phyloP scores from a whole-genome alignment of 2,888 invertebrate species.

The Eubasilissa splendida region DNA sequence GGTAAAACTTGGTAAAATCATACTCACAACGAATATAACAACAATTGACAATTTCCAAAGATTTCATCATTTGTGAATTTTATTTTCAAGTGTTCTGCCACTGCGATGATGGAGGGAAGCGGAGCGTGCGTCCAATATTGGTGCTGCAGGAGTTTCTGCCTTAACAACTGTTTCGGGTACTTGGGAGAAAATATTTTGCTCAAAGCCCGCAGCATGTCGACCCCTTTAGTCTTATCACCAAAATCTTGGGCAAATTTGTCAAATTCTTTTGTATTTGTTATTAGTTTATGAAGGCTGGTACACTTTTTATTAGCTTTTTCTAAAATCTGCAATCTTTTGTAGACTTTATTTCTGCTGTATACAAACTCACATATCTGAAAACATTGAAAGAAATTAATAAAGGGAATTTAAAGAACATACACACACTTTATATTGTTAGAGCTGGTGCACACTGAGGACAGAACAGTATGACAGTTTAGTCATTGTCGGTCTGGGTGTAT shows the following conservation, averaged over 20 bases:
- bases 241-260: constrained; percentile 71
- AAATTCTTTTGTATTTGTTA: constrained; percentile 66
- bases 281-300: constrained; percentile 67
- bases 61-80: constrained; percentile 73
- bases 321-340: constrained; percentile 65
- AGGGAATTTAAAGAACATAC: neutral
- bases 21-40: constrained; percentile 81
- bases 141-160: constrained; percentile 71
- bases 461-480: too few relatives aligned
- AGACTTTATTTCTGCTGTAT: constrained; percentile 64
- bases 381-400: neutral
- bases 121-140: constrained; percentile 78
- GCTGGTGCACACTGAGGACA: too few relatives aligned
- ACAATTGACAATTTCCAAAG: constrained; percentile 74
- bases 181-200: constrained; percentile 58
- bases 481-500: too few relatives aligned
- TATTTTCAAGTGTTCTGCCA: constrained; percentile 72
- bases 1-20: neutral
- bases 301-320: constrained; percentile 67
- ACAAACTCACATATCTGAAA: constrained; percentile 28
- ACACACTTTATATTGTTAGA: too few relatives aligned
- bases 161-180: constrained; percentile 49
- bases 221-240: constrained; percentile 70
- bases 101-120: constrained; percentile 73
- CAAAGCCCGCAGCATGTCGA: constrained; percentile 67